Conservation (phyloP, 2,113 vertebrate genomes). For the Tragelaphus strepsiceros region DNA sequence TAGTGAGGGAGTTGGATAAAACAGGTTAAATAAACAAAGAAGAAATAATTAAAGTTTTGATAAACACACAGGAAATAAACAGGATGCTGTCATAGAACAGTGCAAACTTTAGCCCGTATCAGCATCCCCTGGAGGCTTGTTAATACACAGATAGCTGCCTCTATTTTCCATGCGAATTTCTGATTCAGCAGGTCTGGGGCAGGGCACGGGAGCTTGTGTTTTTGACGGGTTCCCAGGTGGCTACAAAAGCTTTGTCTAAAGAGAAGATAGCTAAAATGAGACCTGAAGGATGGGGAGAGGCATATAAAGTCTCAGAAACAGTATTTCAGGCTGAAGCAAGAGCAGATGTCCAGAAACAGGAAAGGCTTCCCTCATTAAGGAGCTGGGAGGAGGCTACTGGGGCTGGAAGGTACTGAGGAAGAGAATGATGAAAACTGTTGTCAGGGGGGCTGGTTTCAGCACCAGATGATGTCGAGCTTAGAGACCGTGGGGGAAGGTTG, state of each 20-base stretch:
- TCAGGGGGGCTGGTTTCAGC: background rate
- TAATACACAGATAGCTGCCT: background rate
- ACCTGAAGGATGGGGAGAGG: background rate
- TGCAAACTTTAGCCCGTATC: background rate
- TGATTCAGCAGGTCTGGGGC: background rate
- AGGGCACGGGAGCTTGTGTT: background rate
- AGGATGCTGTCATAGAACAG: background rate
- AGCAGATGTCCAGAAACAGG: background rate
- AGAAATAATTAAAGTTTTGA: background rate
- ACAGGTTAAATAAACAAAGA: background rate
- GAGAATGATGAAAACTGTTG: background rate
- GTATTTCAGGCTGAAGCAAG: background rate
- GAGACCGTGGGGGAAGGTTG: fast-evolving
- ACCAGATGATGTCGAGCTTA: background rate
- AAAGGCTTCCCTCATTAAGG: background rate
- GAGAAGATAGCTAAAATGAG: background rate
- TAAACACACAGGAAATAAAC: background rate
- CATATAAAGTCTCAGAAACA: background rate
- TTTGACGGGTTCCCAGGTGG: background rate
- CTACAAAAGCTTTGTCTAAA: background rate
- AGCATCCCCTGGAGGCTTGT: background rate
- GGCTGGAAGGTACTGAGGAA: background rate
- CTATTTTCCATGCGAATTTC: background rate
- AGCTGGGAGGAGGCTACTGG: background rate
- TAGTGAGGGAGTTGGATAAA: background rate